Conservation (phyloP, 35 echinoderm and acorn worm species). For the Heliocidaris erythrogramma region DNA sequence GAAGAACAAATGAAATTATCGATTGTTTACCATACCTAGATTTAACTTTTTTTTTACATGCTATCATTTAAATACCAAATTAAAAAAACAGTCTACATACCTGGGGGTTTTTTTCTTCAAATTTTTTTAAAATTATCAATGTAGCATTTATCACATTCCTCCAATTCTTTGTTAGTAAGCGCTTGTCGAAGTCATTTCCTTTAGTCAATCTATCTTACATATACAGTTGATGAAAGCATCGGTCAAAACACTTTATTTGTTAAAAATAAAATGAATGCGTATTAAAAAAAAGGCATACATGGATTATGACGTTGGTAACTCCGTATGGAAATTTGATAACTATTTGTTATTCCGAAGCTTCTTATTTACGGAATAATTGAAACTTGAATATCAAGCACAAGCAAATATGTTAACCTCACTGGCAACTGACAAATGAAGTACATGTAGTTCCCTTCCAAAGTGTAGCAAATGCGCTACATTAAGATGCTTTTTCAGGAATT, state of each 20-base stretch:
- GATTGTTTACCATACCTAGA: too few relatives aligned
- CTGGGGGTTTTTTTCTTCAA: not conserved
- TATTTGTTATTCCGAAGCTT: not conserved
- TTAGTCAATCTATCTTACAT: not conserved
- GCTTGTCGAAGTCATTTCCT: conserved; percentile 9
- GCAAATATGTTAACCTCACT: not conserved
- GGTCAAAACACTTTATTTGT: not conserved
- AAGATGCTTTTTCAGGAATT: too few relatives aligned
- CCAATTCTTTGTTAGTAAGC: not conserved
- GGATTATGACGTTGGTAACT: too few relatives aligned
- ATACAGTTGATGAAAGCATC: not conserved
- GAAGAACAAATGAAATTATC: too few relatives aligned
- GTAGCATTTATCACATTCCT: not conserved
- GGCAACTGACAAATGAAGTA: not conserved
- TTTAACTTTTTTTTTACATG: too few relatives aligned
- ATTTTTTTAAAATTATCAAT: not conserved
- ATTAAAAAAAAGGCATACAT: too few relatives aligned
- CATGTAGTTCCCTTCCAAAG: not conserved
- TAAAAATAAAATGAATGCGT: not conserved
- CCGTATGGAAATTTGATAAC: not conserved
- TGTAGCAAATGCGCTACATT: not conserved
- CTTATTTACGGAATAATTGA: not conserved
- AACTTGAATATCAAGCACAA: not conserved
- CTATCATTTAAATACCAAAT: too few relatives aligned
- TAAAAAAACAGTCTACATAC: too few relatives aligned